Evolutionary conservation across 2,797 vertebrate genomes (phyloP).

Genomic region (Chromis chromis): DNA sequence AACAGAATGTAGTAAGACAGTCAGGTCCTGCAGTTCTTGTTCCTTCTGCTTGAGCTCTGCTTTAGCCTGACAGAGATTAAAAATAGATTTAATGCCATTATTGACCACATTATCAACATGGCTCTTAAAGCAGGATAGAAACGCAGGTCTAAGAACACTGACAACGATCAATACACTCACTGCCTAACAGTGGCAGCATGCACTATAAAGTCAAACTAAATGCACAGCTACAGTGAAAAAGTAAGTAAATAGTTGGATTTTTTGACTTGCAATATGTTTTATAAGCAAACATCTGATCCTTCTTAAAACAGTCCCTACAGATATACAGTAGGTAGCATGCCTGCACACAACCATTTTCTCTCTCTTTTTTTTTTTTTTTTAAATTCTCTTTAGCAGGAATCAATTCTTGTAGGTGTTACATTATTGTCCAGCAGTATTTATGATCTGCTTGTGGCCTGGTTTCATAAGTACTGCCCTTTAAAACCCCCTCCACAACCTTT

Average conservation of each 20-base stretch:
- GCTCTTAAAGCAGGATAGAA: not conserved
- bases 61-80: slow-evolving; percentile 65
- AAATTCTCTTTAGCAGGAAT: too few species aligned
- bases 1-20: slow-evolving; percentile 70
- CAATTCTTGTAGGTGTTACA: not conserved
- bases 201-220: not conserved
- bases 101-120: not conserved
- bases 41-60: slow-evolving; percentile 84
- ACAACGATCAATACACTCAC: not conserved
- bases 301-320: not conserved
- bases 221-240: too few species aligned
- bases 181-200: not conserved
- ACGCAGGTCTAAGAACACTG: not conserved
- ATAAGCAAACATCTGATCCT: not conserved
- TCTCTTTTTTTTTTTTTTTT: too few species aligned
- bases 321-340: too few species aligned
- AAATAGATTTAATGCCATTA: not conserved
- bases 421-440: too few species aligned
- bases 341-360: too few species aligned
- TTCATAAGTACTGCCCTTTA: too few species aligned
- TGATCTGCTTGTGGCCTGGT: too few species aligned
- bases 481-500: too few species aligned
- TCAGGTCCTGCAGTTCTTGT: slow-evolving; percentile 73
- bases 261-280: too few species aligned
- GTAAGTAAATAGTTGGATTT: too few species aligned